These are phyloP conservation scores for Gnathonemus echidnorhynchus DNA, from an alignment of 2,113 vertebrate genomes.

Conservation along the genomic window DNA sequence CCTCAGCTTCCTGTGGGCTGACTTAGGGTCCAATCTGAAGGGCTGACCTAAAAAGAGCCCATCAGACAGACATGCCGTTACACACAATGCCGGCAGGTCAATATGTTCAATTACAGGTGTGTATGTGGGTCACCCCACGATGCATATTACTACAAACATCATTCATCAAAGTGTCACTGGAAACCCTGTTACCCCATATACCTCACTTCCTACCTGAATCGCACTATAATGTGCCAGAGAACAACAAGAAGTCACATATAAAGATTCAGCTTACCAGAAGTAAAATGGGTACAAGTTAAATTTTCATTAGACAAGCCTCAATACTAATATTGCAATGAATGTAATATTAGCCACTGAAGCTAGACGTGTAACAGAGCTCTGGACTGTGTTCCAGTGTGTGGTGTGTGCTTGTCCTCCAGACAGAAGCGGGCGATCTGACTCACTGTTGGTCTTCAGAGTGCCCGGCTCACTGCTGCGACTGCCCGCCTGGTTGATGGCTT, in stretches of 20 bases:
- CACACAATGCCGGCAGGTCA: not conserved
- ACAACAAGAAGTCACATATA: not conserved
- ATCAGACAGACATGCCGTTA: not conserved
- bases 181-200: not conserved
- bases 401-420: not conserved
- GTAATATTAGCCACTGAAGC: not conserved
- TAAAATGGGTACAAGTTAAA: not conserved
- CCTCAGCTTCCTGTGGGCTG: slow-evolving; percentile 89
- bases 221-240: not conserved
- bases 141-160: not conserved
- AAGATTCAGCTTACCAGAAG: not conserved
- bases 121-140: not conserved
- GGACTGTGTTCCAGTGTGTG: not conserved
- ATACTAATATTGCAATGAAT: not conserved
- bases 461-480: slow-evolving; percentile 88
- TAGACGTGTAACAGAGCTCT: not conserved
- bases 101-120: not conserved
- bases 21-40: slow-evolving; percentile 93
- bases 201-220: not conserved
- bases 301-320: not conserved
- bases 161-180: not conserved
- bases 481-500: slow-evolving; percentile 96
- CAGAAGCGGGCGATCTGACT: slow-evolving; percentile 38
- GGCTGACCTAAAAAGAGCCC: slow-evolving; percentile 75
- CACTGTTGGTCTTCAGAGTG: slow-evolving; percentile 96